A percentile compares a stretch with the other conserved stretches of the same genome.
These are phyloP conservation scores for Amphiura filiformis DNA, from an alignment of 35 echinoderm and acorn worm species.

Conservation along the genomic window DNA sequence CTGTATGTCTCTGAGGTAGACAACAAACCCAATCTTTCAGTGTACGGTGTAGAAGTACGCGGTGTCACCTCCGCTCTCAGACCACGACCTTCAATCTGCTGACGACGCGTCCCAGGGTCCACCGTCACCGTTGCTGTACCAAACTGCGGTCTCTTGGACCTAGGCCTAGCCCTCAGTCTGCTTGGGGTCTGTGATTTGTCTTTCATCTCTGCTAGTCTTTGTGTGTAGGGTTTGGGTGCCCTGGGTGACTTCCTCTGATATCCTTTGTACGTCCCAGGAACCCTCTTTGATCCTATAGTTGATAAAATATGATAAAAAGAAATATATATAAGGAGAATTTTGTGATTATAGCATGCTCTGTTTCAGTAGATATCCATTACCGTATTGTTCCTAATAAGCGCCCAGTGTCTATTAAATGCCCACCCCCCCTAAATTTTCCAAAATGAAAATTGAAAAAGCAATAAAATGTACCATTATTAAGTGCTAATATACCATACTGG, in stretches of 20 bases:
- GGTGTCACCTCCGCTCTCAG: slow-evolving; percentile 56
- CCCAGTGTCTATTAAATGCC: too few relatives aligned
- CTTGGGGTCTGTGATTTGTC: slow-evolving; percentile 3
- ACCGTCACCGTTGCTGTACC: slow-evolving; percentile 29
- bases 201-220: slow-evolving; percentile 69
- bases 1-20: slow-evolving; percentile 46
- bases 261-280: slow-evolving; percentile 51
- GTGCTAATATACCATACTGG: too few relatives aligned
- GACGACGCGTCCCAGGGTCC: slow-evolving; percentile 23
- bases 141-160: not conserved
- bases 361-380: too few relatives aligned
- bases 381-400: too few relatives aligned
- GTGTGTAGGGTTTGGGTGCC: slow-evolving; percentile 54
- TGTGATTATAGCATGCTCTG: too few relatives aligned
- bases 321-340: too few relatives aligned
- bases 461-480: not conserved
- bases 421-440: too few relatives aligned
- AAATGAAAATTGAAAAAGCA: not conserved
- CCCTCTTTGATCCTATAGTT: slow-evolving; percentile 45
- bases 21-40: slow-evolving; percentile 31
- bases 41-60: slow-evolving; percentile 54
- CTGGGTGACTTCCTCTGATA: slow-evolving; percentile 23
- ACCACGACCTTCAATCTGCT: slow-evolving; percentile 63
- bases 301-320: not conserved
- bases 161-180: slow-evolving; percentile 22